Evolutionary conservation across 2,113 vertebrate species (phyloP).

Genomic region (Rousettus leschenaultii): DNA sequence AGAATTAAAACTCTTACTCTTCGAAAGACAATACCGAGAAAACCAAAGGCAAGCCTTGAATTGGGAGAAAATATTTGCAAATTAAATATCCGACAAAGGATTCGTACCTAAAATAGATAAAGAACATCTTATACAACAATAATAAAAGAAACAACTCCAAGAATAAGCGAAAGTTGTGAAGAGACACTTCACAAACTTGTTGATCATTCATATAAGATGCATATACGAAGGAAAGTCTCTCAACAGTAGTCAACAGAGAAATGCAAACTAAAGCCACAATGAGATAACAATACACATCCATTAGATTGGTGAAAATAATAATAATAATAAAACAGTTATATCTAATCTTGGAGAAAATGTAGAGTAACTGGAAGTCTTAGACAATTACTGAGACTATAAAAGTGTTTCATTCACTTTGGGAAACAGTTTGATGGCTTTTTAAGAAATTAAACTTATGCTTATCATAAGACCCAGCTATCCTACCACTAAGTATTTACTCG

Average conservation of each 20-base stretch:
- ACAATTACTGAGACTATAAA: not conserved
- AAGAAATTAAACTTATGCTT: not conserved
- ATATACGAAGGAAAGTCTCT: too few species aligned
- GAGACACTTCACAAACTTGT: not conserved
- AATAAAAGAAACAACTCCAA: not conserved
- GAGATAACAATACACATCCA: accelerated
- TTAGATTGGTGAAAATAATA: not conserved
- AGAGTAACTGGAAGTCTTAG: not conserved
- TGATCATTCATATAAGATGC: not conserved
- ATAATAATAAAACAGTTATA: not conserved
- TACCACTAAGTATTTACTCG: not conserved
- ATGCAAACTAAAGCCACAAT: accelerated
- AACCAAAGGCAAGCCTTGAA: not conserved
- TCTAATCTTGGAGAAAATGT: not conserved
- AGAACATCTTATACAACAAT: not conserved
- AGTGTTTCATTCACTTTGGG: not conserved
- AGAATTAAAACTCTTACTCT: not conserved
- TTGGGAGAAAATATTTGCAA: not conserved
- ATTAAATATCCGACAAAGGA: not conserved
- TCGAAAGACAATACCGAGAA: not conserved
- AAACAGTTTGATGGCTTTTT: not conserved
- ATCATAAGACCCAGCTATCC: not conserved
- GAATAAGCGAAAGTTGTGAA: not conserved
- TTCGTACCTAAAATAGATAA: not conserved
- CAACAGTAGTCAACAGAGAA: not conserved